Percentiles rank a stretch among this genome's conserved stretches.
Evolutionary conservation across 1,140 invertebrate genomes (phyloP).

Genomic region (Ceratoteleas bidentatus): DNA sequence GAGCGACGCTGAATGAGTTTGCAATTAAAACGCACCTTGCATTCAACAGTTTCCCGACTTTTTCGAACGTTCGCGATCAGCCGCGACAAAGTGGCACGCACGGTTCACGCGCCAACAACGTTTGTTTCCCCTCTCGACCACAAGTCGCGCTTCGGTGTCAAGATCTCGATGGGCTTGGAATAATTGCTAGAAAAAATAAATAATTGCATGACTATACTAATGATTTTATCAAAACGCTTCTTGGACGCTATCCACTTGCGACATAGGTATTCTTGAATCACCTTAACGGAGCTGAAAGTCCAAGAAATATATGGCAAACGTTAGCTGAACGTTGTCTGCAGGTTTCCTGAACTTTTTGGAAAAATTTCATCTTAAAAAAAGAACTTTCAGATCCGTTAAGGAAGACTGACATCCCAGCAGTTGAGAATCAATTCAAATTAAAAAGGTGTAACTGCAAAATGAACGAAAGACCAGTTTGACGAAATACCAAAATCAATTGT

Average conservation of each 20-base stretch:
- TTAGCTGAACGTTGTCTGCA: too few species aligned
- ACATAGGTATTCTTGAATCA: neutral
- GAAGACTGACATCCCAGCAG: too few species aligned
- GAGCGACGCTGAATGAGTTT: conserved; percentile 22
- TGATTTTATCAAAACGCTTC: conserved; percentile 20
- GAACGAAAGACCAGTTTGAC: too few species aligned
- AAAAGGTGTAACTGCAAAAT: too few species aligned
- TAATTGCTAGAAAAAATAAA: conserved; percentile 30
- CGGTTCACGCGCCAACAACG: conserved; percentile 23
- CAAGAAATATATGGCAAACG: too few species aligned
- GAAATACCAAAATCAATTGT: too few species aligned
- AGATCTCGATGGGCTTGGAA: conserved; percentile 5
- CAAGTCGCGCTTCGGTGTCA: conserved; percentile 14
- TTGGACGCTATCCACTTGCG: neutral
- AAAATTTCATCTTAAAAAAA: too few species aligned
- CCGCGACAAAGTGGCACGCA: conserved; percentile 21
- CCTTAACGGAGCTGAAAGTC: too few species aligned
- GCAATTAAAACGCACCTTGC: conserved; percentile 56
- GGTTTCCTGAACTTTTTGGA: too few species aligned
- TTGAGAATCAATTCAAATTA: too few species aligned
- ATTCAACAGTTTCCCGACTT: conserved; percentile 48
- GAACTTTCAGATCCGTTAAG: too few species aligned
- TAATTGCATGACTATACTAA: conserved; percentile 12
- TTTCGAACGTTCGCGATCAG: conserved; percentile 31
- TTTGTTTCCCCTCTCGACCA: conserved; percentile 8